A percentile compares a stretch with the other conserved stretches of the same genome.
These are phyloP conservation scores for Danio aesculapii DNA, from an alignment of 2,797 vertebrate species.

Conservation along the genomic window DNA sequence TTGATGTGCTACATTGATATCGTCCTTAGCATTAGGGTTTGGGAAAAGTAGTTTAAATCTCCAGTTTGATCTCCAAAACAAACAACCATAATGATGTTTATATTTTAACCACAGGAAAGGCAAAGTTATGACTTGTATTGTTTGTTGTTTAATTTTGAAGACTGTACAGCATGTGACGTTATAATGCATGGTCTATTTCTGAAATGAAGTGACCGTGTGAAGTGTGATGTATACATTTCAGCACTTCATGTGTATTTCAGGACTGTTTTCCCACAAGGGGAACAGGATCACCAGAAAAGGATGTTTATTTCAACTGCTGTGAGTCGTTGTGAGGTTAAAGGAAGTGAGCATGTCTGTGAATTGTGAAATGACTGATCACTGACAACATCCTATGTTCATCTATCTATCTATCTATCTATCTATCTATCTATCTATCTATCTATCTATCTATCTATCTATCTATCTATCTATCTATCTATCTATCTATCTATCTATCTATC, in stretches of 20 bases:
- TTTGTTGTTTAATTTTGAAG: background rate
- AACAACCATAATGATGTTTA: background rate
- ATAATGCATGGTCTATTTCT: background rate
- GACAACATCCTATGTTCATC: background rate
- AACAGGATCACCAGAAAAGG: background rate
- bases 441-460: too few relatives aligned
- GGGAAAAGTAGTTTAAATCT: background rate
- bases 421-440: too few relatives aligned
- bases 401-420: too few relatives aligned
- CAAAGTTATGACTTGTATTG: background rate
- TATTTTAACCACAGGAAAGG: slow-evolving; percentile 7
- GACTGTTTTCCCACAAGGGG: background rate
- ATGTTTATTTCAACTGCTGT: slow-evolving; percentile 1
- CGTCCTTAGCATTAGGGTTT: background rate
- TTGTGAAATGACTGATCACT: slow-evolving; percentile 47
- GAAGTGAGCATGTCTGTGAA: slow-evolving; percentile 29
- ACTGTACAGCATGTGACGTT: background rate
- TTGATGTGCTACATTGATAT: background rate
- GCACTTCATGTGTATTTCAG: background rate
- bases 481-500: too few relatives aligned
- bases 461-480: too few relatives aligned
- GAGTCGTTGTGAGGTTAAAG: slow-evolving; percentile 10
- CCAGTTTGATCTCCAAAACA: background rate
- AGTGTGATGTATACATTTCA: slow-evolving; percentile 10
- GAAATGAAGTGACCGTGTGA: background rate